These are phyloP conservation scores for Drosophila rhopaloa DNA, from an alignment of 1,140 invertebrate species.

Conservation along the genomic window DNA sequence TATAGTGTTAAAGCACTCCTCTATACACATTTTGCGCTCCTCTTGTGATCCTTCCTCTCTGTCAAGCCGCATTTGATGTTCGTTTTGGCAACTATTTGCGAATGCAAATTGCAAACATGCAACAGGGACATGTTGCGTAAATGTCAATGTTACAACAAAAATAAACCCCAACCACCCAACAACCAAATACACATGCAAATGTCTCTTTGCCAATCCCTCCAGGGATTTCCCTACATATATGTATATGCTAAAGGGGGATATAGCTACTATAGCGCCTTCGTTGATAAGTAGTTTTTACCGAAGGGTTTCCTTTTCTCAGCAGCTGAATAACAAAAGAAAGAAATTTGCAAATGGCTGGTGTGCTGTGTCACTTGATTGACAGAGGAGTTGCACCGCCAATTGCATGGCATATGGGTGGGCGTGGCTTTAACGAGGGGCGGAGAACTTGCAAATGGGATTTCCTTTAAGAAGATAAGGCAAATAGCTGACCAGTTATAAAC, in stretches of 20 bases:
- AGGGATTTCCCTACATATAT: conserved; percentile 9
- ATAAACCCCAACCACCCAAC: conserved; percentile 24
- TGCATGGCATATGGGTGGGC: conserved; percentile 42
- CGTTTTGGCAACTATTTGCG: conserved; percentile 83
- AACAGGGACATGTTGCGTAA: conserved; percentile 83
- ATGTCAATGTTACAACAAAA: conserved; percentile 67
- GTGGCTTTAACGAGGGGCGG: conserved; percentile 19
- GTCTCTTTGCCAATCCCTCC: conserved; percentile 30
- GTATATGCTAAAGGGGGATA: conserved; percentile 14
- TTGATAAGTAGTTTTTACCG: conserved; percentile 50
- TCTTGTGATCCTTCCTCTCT: neutral
- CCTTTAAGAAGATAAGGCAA: conserved; percentile 1
- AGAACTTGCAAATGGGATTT: conserved; percentile 12
- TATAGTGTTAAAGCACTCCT: neutral
- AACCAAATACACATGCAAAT: conserved; percentile 53
- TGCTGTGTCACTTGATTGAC: conserved; percentile 48
- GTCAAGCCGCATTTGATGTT: conserved; percentile 77
- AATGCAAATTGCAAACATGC: conserved; percentile 83
- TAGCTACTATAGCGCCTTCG: conserved; percentile 38
- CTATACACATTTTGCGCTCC: neutral
- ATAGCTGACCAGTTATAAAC: conserved; percentile 1
- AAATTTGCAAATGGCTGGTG: conserved; percentile 18
- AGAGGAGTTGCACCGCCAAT: conserved; percentile 40
- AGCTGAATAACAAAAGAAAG: conserved; percentile 30
- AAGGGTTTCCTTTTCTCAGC: neutral